A percentile compares a stretch with the other conserved stretches of the same genome.
phyloP scores from a whole-genome alignment of 2,888 invertebrate genomes.

The Stenodera caucasica region DNA sequence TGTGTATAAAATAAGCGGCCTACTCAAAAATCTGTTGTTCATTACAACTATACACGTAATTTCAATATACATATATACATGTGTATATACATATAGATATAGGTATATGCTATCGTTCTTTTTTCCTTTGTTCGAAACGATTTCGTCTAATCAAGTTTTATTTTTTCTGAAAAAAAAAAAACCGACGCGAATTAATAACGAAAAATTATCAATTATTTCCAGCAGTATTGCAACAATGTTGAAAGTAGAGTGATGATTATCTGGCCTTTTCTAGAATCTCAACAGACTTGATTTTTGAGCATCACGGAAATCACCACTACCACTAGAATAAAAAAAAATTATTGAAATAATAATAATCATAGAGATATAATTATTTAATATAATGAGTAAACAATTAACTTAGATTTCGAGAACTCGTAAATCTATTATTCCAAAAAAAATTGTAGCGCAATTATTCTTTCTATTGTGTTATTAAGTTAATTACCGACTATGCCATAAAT shows the following conservation, averaged over 20 bases:
- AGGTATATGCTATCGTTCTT: too few species aligned
- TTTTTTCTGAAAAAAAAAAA: not conserved
- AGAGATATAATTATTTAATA: not conserved
- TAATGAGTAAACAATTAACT: not conserved
- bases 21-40: conserved; percentile 37
- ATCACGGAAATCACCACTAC: not conserved
- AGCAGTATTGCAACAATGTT: too few species aligned
- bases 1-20: conserved; percentile 41
- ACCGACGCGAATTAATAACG: not conserved
- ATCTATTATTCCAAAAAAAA: not conserved
- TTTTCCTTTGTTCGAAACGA: conserved; percentile 29
- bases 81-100: too few species aligned
- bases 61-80: too few species aligned
- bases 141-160: not conserved
- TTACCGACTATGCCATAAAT: too few species aligned
- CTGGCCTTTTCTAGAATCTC: too few species aligned
- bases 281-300: too few species aligned
- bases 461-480: too few species aligned
- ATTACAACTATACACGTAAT: conserved; percentile 39
- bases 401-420: not conserved
- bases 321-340: too few species aligned
- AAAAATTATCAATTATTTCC: too few species aligned
- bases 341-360: not conserved
- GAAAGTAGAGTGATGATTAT: too few species aligned
- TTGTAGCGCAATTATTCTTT: not conserved